These are phyloP conservation scores for Megalonaias nervosa DNA, from an alignment of 1,140 invertebrate species.

Conservation along the genomic window DNA sequence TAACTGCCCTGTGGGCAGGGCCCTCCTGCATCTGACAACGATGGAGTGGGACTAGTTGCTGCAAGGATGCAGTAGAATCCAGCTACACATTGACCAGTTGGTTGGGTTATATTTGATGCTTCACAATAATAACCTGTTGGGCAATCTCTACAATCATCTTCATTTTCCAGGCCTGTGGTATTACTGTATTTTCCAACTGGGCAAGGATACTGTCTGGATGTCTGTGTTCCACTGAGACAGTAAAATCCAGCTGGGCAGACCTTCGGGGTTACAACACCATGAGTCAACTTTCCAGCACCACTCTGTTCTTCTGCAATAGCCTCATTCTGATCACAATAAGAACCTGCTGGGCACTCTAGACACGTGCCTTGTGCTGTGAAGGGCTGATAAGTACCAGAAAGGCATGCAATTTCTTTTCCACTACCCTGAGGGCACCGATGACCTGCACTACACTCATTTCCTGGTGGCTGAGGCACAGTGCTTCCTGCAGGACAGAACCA, in stretches of 20 bases:
- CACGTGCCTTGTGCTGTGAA: constrained; percentile 55
- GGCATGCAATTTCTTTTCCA: constrained; percentile 58
- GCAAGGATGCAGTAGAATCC: constrained; percentile 65
- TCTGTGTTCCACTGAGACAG: constrained; percentile 64
- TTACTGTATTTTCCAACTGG: constrained; percentile 68
- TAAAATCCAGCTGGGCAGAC: constrained; percentile 66
- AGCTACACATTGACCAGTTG: constrained; percentile 58
- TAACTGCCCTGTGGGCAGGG: constrained; percentile 66
- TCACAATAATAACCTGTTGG: constrained; percentile 63
- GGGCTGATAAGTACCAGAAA: constrained; percentile 64
- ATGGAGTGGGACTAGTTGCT: constrained; percentile 49
- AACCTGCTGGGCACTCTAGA: constrained; percentile 59
- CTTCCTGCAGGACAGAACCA: constrained; percentile 68
- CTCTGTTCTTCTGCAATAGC: constrained; percentile 66
- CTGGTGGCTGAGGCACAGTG: constrained; percentile 62
- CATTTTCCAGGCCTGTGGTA: constrained; percentile 57
- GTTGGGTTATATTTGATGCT: constrained; percentile 57
- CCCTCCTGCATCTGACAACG: constrained; percentile 45
- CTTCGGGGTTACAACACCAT: constrained; percentile 68
- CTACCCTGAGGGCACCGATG: constrained; percentile 65
- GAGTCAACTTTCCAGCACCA: constrained; percentile 57
- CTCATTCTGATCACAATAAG: constrained; percentile 67
- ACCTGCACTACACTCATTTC: constrained; percentile 64
- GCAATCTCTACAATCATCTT: constrained; percentile 58
- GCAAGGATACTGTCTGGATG: constrained; percentile 57